Evolutionary conservation across 2,113 vertebrate species (phyloP).

Genomic region (Phalacrocorax pelagicus): DNA sequence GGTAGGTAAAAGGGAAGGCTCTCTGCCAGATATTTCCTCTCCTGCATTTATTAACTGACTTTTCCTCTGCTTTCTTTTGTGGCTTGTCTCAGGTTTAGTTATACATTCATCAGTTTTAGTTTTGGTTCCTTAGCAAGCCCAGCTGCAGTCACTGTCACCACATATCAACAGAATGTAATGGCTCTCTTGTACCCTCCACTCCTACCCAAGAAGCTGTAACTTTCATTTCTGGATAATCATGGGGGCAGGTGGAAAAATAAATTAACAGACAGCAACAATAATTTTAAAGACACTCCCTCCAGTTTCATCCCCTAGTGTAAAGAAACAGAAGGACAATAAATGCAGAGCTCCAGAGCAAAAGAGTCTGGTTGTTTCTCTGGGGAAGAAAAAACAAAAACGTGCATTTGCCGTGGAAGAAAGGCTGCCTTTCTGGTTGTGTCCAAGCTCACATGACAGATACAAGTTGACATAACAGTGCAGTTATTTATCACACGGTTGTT

Average conservation of each 20-base stretch:
- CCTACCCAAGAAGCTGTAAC: background rate
- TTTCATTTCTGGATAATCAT: background rate
- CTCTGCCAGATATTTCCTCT: constrained; percentile 17
- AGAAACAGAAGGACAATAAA: constrained; percentile 15
- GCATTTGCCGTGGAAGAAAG: constrained; percentile 3
- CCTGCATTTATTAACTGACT: constrained; percentile 35
- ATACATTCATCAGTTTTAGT: background rate
- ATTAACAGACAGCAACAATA: background rate
- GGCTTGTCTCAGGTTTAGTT: background rate
- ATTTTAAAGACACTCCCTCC: background rate
- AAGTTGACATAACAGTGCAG: constrained; percentile 31
- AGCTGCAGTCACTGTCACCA: background rate
- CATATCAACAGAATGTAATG: background rate
- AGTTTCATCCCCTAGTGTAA: background rate
- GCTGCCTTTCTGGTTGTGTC: background rate
- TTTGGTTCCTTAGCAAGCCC: background rate
- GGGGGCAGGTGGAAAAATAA: background rate
- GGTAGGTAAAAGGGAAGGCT: constrained; percentile 44
- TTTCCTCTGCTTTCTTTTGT: constrained; percentile 16
- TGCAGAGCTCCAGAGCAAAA: background rate
- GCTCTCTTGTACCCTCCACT: background rate
- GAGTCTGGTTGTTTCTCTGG: background rate
- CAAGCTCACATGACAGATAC: constrained; percentile 18
- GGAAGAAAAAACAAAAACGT: background rate
- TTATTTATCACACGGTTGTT: constrained; percentile 52